These are phyloP conservation scores for Troides oblongomaculatus DNA, from an alignment of 2,888 invertebrate genomes.

Conservation along the genomic window DNA sequence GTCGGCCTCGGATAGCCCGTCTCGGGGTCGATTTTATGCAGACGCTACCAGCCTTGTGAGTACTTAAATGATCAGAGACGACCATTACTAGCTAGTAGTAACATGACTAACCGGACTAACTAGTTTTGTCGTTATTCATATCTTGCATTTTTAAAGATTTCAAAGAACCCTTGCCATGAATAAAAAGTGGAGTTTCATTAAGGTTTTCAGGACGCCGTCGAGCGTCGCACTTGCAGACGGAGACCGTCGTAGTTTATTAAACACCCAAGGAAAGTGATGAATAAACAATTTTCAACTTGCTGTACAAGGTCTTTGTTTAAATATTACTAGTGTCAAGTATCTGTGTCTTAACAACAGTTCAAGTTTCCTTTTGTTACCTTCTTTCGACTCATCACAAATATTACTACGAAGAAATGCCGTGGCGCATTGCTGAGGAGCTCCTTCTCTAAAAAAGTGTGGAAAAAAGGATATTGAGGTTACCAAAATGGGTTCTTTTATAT, in stretches of 20 bases:
- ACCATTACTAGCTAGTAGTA: too few species aligned
- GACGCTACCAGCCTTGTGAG: too few species aligned
- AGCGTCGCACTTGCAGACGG: background rate
- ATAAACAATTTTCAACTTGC: slow-evolving; percentile 20
- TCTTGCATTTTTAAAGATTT: too few species aligned
- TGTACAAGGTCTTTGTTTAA: slow-evolving; percentile 19
- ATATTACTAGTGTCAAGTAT: slow-evolving; percentile 22
- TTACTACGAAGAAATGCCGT: background rate
- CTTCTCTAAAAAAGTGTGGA: too few species aligned
- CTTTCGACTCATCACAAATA: slow-evolving; percentile 5
- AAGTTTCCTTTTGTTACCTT: slow-evolving; percentile 11
- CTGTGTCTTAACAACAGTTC: slow-evolving; percentile 14
- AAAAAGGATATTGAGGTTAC: too few species aligned
- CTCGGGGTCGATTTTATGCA: too few species aligned
- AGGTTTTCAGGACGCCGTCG: slow-evolving; percentile 1
- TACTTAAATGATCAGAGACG: too few species aligned
- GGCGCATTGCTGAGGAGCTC: too few species aligned
- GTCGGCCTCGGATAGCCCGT: too few species aligned
- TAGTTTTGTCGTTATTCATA: too few species aligned
- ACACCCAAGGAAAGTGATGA: slow-evolving; percentile 13
- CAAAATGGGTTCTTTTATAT: too few species aligned
- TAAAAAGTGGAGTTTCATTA: background rate
- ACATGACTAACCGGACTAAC: too few species aligned
- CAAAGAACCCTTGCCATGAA: background rate
- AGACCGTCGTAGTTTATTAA: slow-evolving; percentile 9